Base-by-base conservation (phyloP, 2,797 vertebrate genomes). In the Pygocentrus nattereri region DNA sequence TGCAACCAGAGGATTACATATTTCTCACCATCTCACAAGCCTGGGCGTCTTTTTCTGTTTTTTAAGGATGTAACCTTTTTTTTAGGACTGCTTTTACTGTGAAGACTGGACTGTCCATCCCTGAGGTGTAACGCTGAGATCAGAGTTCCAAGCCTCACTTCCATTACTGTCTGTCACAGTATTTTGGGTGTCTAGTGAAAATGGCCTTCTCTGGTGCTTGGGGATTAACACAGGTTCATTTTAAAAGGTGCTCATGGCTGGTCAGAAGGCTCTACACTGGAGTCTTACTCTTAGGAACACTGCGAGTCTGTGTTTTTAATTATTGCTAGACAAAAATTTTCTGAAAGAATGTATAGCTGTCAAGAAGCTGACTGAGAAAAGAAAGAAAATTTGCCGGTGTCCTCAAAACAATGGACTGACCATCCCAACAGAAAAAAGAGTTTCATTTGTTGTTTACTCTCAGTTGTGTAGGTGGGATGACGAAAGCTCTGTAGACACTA, bases 71-170 rank as follows among this genome's bases (percentile, higher is more conserved):
- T 13, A 44, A 67, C 11, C 18, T 8, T 65, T 73, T 72, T 44
- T 67, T 68, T 25, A 41, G 52, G 38, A 19, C 34, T 68, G 10
- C 7, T 68, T 69, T 64, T 27, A 59, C 18, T 18, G 21, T 5
- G 62, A 10, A 10, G 1, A 27, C 23, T 59, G 19, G 34, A 70
- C 23, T 49, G 67, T 49, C 21, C 1, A 7, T 10, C 70, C 58
- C 49, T 74, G 78, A 30, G 61, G 69, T 65, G 30, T 65, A 31
- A 65, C 23, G 72, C 70, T 27, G 70, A 65, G 69, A 59, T 54
- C 68, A 27, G 27, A 62, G 78, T 69, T 79, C 47, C 41, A 27
- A 7, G n/a, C 7, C 68, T 47, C 12, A 0, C 68, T 27, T 80
- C 38, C 65, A 77, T 78, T 77, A 64, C 49, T 52, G 64, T 67